Conservation (phyloP, 2,113 vertebrate species). For the Arothron firmamentum region DNA sequence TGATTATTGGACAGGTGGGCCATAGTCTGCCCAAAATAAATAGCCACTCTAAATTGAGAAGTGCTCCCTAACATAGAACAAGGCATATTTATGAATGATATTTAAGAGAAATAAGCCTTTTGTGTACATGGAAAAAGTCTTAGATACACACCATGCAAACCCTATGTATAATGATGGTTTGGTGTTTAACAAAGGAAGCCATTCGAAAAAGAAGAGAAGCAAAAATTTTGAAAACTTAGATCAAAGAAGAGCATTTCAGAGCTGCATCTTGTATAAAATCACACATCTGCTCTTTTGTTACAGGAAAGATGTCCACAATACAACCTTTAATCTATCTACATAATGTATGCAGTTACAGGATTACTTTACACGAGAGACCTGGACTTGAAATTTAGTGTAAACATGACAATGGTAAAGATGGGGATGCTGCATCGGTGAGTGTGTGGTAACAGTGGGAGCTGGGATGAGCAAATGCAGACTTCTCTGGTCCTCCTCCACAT, state of each 20-base stretch:
- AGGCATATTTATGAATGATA: too few relatives aligned
- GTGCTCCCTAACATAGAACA: too few relatives aligned
- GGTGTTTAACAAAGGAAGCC: slow-evolving; percentile 1
- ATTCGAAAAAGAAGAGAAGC: neutral
- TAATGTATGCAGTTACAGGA: too few relatives aligned
- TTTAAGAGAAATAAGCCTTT: too few relatives aligned
- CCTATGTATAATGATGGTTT: neutral
- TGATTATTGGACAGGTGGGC: too few relatives aligned
- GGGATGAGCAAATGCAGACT: slow-evolving; percentile 64
- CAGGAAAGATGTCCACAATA: neutral
- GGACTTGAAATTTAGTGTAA: too few relatives aligned
- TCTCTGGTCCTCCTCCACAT: slow-evolving; percentile 74
- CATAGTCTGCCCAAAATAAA: too few relatives aligned
- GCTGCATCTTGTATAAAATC: neutral
- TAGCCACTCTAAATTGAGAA: too few relatives aligned
- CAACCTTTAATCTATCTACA: neutral
- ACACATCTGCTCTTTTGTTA: too few relatives aligned
- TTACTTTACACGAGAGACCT: too few relatives aligned
- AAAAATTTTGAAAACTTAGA: neutral
- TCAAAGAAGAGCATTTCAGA: neutral
- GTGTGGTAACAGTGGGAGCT: slow-evolving; percentile 73
- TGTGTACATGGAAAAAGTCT: too few relatives aligned
- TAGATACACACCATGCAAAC: too few relatives aligned
- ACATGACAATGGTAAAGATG: slow-evolving; percentile 1
- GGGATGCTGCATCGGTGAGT: slow-evolving; percentile 53